Evolutionary conservation across 2,797 vertebrate genomes (phyloP).

Genomic region (Chromobotia macracanthus): DNA sequence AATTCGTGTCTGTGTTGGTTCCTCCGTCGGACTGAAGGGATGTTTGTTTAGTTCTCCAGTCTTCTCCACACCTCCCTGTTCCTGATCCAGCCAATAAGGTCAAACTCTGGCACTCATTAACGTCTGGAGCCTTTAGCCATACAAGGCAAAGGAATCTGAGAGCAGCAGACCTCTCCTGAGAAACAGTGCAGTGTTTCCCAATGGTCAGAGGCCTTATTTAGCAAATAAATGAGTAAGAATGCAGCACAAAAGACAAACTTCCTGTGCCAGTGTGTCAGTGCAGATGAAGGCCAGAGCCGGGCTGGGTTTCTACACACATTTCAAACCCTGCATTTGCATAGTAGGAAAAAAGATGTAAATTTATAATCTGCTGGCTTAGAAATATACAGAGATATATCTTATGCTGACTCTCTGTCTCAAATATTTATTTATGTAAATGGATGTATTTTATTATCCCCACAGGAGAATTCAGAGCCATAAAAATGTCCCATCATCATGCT

Average conservation of each 20-base stretch:
- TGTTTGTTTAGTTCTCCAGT: constrained; percentile 51
- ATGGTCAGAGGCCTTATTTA: constrained; percentile 58
- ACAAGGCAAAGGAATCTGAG: constrained; percentile 62
- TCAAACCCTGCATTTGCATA: constrained; percentile 7
- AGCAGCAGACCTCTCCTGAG: constrained; percentile 55
- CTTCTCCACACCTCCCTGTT: constrained; percentile 54
- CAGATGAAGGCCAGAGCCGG: constrained; percentile 40
- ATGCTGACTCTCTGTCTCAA: background rate
- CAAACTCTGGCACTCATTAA: too few relatives aligned
- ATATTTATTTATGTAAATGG: background rate
- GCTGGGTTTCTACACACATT: background rate
- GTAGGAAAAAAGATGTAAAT: constrained; percentile 12
- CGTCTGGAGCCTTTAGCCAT: constrained; percentile 54
- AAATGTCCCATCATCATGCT: background rate
- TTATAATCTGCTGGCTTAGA: background rate
- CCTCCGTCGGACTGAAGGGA: constrained; percentile 20
- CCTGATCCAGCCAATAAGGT: constrained; percentile 54
- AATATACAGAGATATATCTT: background rate
- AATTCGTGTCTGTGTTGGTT: constrained; percentile 5
- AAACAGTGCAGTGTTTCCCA: constrained; percentile 41
- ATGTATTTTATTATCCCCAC: background rate
- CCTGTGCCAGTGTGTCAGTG: constrained; percentile 26
- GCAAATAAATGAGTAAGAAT: constrained; percentile 34
- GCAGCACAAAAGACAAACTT: constrained; percentile 38
- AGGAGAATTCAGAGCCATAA: background rate